Evolutionary conservation across 2,797 vertebrate genomes (phyloP).

Genomic region (Darevskia mixta): DNA sequence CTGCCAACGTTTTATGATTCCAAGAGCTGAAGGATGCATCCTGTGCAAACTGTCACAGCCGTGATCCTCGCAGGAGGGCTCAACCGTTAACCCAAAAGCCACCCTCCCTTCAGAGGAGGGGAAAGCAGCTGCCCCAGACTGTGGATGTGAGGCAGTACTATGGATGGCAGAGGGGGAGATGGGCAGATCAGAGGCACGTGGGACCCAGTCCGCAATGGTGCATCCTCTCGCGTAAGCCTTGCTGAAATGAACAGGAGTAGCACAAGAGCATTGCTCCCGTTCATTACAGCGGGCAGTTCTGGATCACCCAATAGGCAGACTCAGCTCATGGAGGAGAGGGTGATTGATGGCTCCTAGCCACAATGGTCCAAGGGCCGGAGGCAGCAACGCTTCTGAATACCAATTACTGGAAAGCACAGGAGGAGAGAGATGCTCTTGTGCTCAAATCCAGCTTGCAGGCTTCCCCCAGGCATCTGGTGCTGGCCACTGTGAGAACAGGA

Average conservation of each 20-base stretch:
- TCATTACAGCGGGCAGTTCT: too few species aligned
- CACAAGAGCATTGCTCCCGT: neutral
- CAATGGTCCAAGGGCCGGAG: too few species aligned
- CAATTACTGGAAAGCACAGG: too few species aligned
- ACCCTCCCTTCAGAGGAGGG: neutral
- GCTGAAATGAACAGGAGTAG: neutral
- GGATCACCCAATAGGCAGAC: too few species aligned
- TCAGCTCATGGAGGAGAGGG: too few species aligned
- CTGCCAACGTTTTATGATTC: neutral
- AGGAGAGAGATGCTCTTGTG: too few species aligned
- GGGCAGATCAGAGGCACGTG: neutral
- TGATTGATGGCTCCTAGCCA: too few species aligned
- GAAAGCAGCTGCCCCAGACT: neutral
- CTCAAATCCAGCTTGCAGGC: too few species aligned
- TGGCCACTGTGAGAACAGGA: too few species aligned
- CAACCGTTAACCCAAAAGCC: neutral
- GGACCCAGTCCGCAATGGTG: neutral
- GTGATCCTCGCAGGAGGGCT: neutral
- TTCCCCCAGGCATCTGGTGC: too few species aligned
- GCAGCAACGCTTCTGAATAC: too few species aligned
- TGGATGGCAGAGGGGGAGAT: neutral
- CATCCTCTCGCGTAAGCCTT: neutral
- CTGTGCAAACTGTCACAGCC: neutral
- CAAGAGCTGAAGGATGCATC: neutral
- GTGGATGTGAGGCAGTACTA: neutral